phyloP scores from a whole-genome alignment of 2,797 vertebrate species.

The Artibeus lituratus region DNA sequence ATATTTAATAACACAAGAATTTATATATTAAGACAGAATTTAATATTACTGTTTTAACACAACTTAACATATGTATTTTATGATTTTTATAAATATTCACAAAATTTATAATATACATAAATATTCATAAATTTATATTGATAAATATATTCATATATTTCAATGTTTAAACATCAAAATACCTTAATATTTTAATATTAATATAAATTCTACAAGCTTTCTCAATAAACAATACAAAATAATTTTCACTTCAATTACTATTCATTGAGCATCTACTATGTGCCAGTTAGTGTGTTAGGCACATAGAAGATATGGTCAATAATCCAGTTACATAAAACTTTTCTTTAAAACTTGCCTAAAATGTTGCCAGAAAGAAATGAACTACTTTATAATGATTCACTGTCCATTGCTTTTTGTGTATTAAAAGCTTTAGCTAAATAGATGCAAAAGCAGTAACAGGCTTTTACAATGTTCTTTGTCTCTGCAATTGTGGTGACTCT shows the following conservation, averaged over 20 bases:
- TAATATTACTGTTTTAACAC: too few species aligned
- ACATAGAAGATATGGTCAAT: not conserved
- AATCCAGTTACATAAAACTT: not conserved
- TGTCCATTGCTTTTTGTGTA: not conserved
- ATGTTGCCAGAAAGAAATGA: slow-evolving; percentile 18
- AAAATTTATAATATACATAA: too few species aligned
- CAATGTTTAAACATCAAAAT: too few species aligned
- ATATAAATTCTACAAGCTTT: not conserved
- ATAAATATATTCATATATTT: too few species aligned
- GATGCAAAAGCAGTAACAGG: slow-evolving; percentile 10
- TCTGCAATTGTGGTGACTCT: not conserved
- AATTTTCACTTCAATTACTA: not conserved
- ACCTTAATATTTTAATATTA: too few species aligned
- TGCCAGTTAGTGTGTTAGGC: not conserved
- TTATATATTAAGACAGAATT: too few species aligned
- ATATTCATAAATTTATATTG: too few species aligned
- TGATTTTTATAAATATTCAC: too few species aligned
- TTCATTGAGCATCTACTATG: not conserved
- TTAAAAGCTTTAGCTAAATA: slow-evolving; percentile 31
- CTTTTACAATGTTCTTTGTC: not conserved
- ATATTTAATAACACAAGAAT: too few species aligned
- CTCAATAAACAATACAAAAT: not conserved
- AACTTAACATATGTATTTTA: too few species aligned
- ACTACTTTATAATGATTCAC: not conserved
- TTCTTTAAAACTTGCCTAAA: slow-evolving; percentile 15